Base-by-base conservation (phyloP, 2,113 vertebrate species). In the Amphiprion ocellaris region DNA sequence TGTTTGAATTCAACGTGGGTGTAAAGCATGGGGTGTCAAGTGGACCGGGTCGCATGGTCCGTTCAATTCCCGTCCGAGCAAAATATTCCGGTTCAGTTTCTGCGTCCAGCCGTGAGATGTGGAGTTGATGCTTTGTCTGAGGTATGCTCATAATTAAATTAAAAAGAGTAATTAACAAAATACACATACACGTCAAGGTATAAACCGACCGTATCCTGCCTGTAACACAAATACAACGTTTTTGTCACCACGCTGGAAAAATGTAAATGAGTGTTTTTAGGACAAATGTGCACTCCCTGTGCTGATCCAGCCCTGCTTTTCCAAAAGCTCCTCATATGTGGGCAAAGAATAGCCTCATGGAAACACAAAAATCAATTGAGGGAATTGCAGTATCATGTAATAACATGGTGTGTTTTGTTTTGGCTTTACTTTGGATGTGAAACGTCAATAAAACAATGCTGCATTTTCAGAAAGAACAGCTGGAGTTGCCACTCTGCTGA, bases 31-130 rank as follows among this genome's bases (percentile, higher is more conserved):
- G 55, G 4, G 24, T 74, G 76, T 54, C 60, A 90, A 92, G 62
- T 85, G 87, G 94, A 78, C 37, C 11, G 24, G 90, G 87, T 91
- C 87, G 92, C 94, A 88, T 95, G 94, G 93, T 87, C 58, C 47
- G 4, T 41, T 59, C 47, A 63, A 81, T 17, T 93, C 93, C 94
- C 76, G 41, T 95, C 94, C 94, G 83, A 77, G 76, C 28, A 4
- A 49, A 78, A 62, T 46, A 89, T 0, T 95, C 94, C 91, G 62
- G 33, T 90, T 69, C 94, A 7, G 74, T 83, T 72, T 64, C 30
- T 90, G 26, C n/a, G 28, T 5, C 28, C 62, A 83, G 49, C 85
- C 83, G n/a, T 5, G 47, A 66, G 60, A 59, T 70, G 67, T 71
- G 52, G 67, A 60, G 74, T 75, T 79, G 52, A 82, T 77, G 87